Conservation (phyloP, 2,797 vertebrate genomes). For the Sorex maritimensis region DNA sequence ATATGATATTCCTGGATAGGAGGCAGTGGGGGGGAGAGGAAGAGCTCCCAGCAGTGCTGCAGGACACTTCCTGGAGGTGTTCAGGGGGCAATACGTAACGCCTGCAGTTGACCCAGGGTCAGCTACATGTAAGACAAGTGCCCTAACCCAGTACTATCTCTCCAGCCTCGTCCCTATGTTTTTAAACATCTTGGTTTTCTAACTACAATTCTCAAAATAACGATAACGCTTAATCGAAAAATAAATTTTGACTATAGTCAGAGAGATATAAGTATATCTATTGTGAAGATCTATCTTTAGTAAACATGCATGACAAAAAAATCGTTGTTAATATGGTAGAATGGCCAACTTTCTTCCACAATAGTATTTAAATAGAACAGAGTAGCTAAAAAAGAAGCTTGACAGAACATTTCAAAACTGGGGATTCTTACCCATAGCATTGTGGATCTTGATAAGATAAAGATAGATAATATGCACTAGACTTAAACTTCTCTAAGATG, state of each 20-base stretch:
- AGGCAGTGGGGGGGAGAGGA: no score
- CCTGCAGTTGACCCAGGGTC: not conserved
- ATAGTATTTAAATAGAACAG: slow-evolving; percentile 71
- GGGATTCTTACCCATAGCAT: slow-evolving; percentile 51
- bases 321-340: slow-evolving; percentile 47
- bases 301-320: slow-evolving; percentile 66
- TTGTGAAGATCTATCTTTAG: slow-evolving; percentile 57
- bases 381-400: slow-evolving; percentile 33
- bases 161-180: slow-evolving; percentile 39
- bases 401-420: slow-evolving; percentile 58
- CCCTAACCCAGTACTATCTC: no score
- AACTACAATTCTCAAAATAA: slow-evolving; percentile 68
- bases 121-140: no score
- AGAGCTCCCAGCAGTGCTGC: no score
- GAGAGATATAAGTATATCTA: slow-evolving; percentile 29
- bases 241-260: slow-evolving; percentile 62
- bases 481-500: slow-evolving; percentile 62
- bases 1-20: no score
- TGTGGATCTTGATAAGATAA: slow-evolving; percentile 57
- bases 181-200: slow-evolving; percentile 71
- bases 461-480: not conserved
- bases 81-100: no score
- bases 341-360: slow-evolving; percentile 42
- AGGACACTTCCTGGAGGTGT: no score
- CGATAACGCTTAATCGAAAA: slow-evolving; percentile 58